These are phyloP conservation scores for Perodicticus potto DNA, from an alignment of 2,797 vertebrate genomes.

Conservation along the genomic window DNA sequence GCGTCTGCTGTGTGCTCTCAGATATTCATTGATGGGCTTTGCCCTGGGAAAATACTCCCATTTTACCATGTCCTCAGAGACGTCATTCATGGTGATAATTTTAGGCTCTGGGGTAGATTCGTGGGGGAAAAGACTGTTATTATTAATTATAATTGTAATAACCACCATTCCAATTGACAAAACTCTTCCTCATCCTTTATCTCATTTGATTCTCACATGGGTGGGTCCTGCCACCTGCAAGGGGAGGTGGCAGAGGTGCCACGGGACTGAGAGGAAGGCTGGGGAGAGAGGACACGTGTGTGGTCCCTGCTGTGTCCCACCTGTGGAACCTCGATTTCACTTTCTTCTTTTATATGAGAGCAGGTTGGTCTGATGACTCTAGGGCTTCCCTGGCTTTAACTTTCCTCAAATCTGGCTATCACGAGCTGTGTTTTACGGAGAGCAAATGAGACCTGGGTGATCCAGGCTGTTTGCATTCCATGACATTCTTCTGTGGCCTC, in stretches of 20 bases:
- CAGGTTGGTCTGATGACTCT: neutral
- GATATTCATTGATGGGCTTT: neutral
- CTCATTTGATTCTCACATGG: neutral
- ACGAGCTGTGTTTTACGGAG: neutral
- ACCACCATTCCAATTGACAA: neutral
- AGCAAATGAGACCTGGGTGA: neutral
- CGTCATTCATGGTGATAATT: neutral
- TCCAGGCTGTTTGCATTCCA: neutral
- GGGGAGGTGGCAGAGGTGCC: neutral
- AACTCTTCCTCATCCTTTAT: neutral
- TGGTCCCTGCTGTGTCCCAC: neutral
- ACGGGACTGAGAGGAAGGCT: neutral
- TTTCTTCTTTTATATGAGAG: slow-evolving; percentile 9
- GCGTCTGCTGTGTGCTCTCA: neutral
- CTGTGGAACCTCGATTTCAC: neutral
- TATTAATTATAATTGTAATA: neutral
- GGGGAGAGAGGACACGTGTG: neutral
- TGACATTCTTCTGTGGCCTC: neutral
- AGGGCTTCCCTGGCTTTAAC: neutral
- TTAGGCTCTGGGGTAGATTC: neutral
- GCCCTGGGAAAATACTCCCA: neutral
- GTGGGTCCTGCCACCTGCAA: neutral
- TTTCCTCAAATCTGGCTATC: neutral
- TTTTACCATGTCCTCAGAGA: neutral
- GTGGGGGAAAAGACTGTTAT: neutral